Conservation (phyloP, 2,888 invertebrate species). For the Tricholauxania praeusta region DNA sequence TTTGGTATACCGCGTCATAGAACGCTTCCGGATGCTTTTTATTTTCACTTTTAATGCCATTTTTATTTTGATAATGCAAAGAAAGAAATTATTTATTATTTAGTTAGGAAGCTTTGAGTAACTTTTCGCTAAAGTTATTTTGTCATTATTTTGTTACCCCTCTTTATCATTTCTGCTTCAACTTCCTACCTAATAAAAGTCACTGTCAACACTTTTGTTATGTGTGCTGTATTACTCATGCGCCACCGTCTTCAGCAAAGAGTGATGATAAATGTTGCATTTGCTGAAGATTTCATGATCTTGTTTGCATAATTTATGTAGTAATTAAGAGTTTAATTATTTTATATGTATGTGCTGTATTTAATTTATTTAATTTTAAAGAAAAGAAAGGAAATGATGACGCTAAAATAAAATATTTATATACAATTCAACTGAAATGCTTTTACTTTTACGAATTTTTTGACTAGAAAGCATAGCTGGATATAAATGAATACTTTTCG, state of each 20-base stretch:
- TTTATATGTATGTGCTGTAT: not conserved
- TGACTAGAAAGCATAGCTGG: too few relatives aligned
- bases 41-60: slow-evolving; percentile 63
- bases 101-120: not conserved
- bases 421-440: not conserved
- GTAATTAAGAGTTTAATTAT: slow-evolving; percentile 14
- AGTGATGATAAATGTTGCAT: not conserved
- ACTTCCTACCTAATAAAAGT: not conserved
- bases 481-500: too few relatives aligned
- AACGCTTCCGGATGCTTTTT: slow-evolving; percentile 52
- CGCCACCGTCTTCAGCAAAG: slow-evolving; percentile 5
- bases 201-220: not conserved
- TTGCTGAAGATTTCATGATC: not conserved
- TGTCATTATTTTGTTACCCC: not conserved
- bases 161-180: not conserved
- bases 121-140: not conserved
- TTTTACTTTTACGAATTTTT: too few relatives aligned
- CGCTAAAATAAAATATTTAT: slow-evolving; percentile 7
- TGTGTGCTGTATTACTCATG: not conserved
- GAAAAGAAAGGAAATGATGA: not conserved
- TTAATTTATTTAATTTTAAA: slow-evolving; percentile 11
- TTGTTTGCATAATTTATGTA: slow-evolving; percentile 17
- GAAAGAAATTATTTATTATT: slow-evolving; percentile 18
- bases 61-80: slow-evolving; percentile 36
- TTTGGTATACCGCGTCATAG: slow-evolving; percentile 21